Evolutionary conservation across 1,140 invertebrate species (phyloP).

Genomic region (Cherax destructor): DNA sequence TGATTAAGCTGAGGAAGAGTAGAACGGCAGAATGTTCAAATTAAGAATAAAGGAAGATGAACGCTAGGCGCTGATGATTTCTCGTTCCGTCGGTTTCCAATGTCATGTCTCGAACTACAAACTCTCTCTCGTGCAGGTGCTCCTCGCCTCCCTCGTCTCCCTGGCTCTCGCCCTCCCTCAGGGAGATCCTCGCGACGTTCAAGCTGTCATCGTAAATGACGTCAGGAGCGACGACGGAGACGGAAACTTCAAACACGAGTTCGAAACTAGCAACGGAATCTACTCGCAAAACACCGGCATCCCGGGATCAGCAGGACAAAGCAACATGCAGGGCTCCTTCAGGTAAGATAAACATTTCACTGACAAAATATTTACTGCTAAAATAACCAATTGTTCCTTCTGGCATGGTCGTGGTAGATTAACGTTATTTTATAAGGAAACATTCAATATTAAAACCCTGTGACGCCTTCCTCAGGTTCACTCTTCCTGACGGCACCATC

Average conservation of each 20-base stretch:
- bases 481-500: neutral
- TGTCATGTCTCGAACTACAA: no score
- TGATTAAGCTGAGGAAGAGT: no score
- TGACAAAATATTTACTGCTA: no score
- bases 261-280: conserved; percentile 42
- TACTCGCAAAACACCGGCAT: neutral
- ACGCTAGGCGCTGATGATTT: no score
- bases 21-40: no score
- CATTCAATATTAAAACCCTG: no score
- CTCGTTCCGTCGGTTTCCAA: no score
- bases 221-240: conserved; percentile 35
- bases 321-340: conserved; percentile 32
- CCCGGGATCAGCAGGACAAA: conserved; percentile 13
- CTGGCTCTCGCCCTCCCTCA: conserved; percentile 31
- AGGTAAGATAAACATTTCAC: neutral
- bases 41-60: no score
- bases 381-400: neutral
- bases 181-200: neutral
- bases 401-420: neutral
- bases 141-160: conserved; percentile 30
- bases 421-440: neutral
- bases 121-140: neutral
- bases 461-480: neutral
- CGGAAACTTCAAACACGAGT: conserved; percentile 45
- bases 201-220: neutral